phyloP scores from a whole-genome alignment of 2,113 vertebrate genomes.

The Elaphurus davidianus region DNA sequence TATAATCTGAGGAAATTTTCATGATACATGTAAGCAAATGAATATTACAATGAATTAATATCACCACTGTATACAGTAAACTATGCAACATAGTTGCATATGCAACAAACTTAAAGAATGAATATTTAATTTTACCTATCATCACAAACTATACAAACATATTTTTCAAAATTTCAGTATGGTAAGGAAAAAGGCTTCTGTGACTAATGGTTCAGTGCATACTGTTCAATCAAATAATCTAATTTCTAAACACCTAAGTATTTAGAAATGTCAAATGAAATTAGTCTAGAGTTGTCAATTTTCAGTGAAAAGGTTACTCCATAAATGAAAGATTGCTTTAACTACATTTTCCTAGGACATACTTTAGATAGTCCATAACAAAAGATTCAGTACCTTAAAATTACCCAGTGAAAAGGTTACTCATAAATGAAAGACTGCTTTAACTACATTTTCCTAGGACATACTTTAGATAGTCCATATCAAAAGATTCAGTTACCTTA shows the following conservation, averaged over 20 bases:
- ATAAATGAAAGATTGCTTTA: background rate
- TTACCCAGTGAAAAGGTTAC: conserved; percentile 7
- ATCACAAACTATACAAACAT: background rate
- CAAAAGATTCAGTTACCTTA: background rate
- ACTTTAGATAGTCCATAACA: conserved; percentile 8
- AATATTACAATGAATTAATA: background rate
- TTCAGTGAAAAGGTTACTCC: background rate
- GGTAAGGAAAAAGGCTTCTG: conserved; percentile 9
- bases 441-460: background rate
- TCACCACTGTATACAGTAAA: background rate
- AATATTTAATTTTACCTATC: background rate
- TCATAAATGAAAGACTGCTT: background rate
- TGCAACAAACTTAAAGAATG: background rate
- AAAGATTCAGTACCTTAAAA: conserved; percentile 8
- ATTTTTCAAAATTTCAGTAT: conserved; percentile 33
- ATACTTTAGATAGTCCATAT: conserved; percentile 18
- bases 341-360: background rate
- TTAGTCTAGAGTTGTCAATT: background rate
- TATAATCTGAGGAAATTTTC: background rate
- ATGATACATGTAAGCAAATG: background rate
- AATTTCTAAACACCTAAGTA: conserved; percentile 52
- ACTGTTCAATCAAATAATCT: conserved; percentile 26
- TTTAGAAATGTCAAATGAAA: conserved; percentile 58
- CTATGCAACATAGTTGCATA: background rate
- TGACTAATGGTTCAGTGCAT: conserved; percentile 31